phyloP scores from a whole-genome alignment of 2,888 invertebrate genomes.

The Nemapogon koenigi region DNA sequence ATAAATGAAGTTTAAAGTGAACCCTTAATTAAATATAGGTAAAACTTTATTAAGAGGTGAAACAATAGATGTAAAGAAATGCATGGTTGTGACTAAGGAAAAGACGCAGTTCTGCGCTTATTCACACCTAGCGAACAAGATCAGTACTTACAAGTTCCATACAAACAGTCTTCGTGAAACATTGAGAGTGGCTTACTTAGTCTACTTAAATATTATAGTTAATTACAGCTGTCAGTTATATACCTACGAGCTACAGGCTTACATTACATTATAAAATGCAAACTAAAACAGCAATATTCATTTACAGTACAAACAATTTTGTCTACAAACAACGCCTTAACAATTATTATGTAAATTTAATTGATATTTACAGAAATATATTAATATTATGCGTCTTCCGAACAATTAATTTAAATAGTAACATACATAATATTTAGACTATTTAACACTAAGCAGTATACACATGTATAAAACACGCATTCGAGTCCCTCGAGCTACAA shows the following conservation, averaged over 20 bases:
- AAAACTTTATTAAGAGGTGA: not conserved
- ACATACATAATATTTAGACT: conserved; percentile 51
- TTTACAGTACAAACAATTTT: conserved; percentile 54
- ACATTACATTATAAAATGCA: conserved; percentile 59
- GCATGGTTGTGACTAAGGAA: conserved; percentile 1
- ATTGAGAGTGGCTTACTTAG: conserved; percentile 59
- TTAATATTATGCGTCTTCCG: conserved; percentile 50
- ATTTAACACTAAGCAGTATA: conserved; percentile 52
- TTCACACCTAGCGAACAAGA: too few species aligned
- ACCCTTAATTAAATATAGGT: not conserved
- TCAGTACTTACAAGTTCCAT: conserved; percentile 51
- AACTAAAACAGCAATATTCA: conserved; percentile 62
- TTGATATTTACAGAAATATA: conserved; percentile 58
- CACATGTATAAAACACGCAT: conserved; percentile 63
- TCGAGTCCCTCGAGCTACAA: conserved; percentile 47
- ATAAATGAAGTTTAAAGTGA: too few species aligned
- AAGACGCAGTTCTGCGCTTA: too few species aligned
- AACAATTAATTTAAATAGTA: conserved; percentile 56
- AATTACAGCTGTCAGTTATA: conserved; percentile 26
- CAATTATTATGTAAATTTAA: conserved; percentile 34
- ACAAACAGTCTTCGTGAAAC: conserved; percentile 63
- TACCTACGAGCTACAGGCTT: conserved; percentile 33
- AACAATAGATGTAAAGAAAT: conserved; percentile 2
- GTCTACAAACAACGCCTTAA: conserved; percentile 52
- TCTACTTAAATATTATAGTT: conserved; percentile 57